These are phyloP conservation scores for Enteromius afrohamiltoni DNA, from an alignment of 2,797 vertebrate species.

Conservation along the genomic window DNA sequence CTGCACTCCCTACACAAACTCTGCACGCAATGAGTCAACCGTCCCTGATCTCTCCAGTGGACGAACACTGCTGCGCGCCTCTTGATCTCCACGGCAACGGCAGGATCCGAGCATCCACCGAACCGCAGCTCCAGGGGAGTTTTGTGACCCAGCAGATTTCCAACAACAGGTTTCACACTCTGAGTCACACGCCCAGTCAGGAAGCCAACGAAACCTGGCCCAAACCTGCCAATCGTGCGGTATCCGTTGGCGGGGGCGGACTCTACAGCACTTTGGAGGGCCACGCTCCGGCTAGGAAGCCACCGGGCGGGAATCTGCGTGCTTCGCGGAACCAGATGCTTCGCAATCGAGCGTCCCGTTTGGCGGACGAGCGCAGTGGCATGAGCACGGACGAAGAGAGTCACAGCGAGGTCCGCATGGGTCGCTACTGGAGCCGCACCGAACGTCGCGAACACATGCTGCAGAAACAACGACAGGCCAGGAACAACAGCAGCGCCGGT, in stretches of 20 bases:
- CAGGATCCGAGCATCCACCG: constrained; percentile 61
- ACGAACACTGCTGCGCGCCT: constrained; percentile 62
- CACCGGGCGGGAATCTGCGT: constrained; percentile 60
- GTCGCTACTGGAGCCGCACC: constrained; percentile 80
- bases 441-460: constrained; percentile 80
- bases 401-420: constrained; percentile 71
- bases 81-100: constrained; percentile 59
- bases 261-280: constrained; percentile 79
- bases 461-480: constrained; percentile 69
- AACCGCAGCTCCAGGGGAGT: constrained; percentile 58
- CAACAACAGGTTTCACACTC: constrained; percentile 62
- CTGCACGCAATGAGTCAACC: constrained; percentile 53
- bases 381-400: constrained; percentile 81
- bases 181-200: constrained; percentile 67
- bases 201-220: constrained; percentile 81
- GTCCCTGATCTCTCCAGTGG: constrained; percentile 46
- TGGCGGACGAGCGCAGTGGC: constrained; percentile 75
- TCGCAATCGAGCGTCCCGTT: constrained; percentile 75
- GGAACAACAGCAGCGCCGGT: background rate
- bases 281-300: constrained; percentile 62
- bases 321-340: constrained; percentile 75
- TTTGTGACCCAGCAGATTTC: constrained; percentile 59
- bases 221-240: constrained; percentile 71
- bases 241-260: constrained; percentile 60
- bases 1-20: background rate